These are phyloP conservation scores for Drosophila micromelanica DNA, from an alignment of 1,140 invertebrate species.

Conservation along the genomic window DNA sequence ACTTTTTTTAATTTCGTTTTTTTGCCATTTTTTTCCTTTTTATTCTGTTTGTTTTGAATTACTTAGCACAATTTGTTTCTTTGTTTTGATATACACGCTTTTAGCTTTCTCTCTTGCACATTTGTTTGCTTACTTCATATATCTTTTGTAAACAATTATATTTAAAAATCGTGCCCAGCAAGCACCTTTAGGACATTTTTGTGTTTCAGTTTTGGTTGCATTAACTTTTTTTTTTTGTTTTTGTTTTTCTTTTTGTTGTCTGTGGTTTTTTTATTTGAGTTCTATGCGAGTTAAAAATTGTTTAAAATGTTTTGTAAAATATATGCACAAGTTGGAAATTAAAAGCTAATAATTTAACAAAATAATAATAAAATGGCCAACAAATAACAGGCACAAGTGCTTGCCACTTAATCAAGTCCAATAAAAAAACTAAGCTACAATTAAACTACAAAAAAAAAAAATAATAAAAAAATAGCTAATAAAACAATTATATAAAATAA, in stretches of 20 bases:
- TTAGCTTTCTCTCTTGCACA: slow-evolving; percentile 29
- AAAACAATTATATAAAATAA: slow-evolving; percentile 5
- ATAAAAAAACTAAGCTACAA: slow-evolving; percentile 36
- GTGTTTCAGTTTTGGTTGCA: slow-evolving; percentile 17
- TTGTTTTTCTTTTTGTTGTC: neutral
- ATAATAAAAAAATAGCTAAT: neutral
- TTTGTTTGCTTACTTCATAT: slow-evolving; percentile 2
- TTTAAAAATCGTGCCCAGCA: slow-evolving; percentile 30
- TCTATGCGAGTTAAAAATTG: slow-evolving; percentile 16
- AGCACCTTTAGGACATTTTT: slow-evolving; percentile 26
- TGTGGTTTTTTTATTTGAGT: slow-evolving; percentile 11
- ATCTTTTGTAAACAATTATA: slow-evolving; percentile 15
- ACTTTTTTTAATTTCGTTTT: slow-evolving; percentile 12
- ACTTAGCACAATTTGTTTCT: slow-evolving; percentile 51
- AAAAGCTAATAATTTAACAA: slow-evolving; percentile 46
- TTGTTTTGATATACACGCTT: slow-evolving; percentile 32
- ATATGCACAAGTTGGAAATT: slow-evolving; percentile 28
- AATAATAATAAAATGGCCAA: slow-evolving; percentile 58
- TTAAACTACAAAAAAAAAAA: slow-evolving; percentile 31
- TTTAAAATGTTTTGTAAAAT: slow-evolving; percentile 39
- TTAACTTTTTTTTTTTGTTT: slow-evolving; percentile 1
- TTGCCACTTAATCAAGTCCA: slow-evolving; percentile 36
- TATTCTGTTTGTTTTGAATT: slow-evolving; percentile 28
- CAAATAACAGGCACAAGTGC: slow-evolving; percentile 34
- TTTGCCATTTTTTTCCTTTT: slow-evolving; percentile 16